phyloP scores from a whole-genome alignment of 2,888 invertebrate species.

The Pseudococcus jackbeardsleyi region DNA sequence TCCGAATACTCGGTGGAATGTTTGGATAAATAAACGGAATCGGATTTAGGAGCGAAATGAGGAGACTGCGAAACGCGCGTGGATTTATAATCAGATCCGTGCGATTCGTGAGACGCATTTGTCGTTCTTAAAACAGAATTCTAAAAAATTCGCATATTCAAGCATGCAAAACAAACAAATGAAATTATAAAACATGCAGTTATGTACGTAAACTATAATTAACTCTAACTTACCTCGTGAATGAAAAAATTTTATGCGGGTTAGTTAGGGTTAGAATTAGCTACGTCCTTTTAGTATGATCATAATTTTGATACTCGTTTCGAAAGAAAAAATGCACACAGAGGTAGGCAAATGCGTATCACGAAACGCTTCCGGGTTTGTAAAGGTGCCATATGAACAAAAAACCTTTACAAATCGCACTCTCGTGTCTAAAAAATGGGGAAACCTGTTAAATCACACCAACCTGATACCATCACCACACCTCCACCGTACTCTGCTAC shows the following conservation, averaged over 20 bases:
- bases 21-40: conserved; percentile 35
- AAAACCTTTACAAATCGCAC: not conserved
- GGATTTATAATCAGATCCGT: conserved; percentile 59
- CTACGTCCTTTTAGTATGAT: conserved; percentile 49
- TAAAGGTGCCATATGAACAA: not conserved
- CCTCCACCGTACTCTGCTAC: conserved; percentile 28
- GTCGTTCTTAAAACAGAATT: conserved; percentile 61
- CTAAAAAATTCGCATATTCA: conserved; percentile 61
- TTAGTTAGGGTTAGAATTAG: conserved; percentile 54
- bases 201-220: conserved; percentile 49
- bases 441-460: conserved; percentile 5
- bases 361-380: not conserved
- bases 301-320: conserved; percentile 39
- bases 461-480: conserved; percentile 28
- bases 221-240: conserved; percentile 37
- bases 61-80: conserved; percentile 6
- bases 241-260: conserved; percentile 15
- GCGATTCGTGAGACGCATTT: conserved; percentile 60
- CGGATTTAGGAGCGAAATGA: conserved; percentile 16
- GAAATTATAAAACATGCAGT: conserved; percentile 61
- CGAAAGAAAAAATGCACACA: not conserved
- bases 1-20: not conserved
- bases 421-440: not conserved
- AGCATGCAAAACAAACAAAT: conserved; percentile 64
- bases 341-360: conserved; percentile 41